Base-by-base conservation (phyloP, 1,140 invertebrate genomes). In the Drosophila sproati region DNA sequence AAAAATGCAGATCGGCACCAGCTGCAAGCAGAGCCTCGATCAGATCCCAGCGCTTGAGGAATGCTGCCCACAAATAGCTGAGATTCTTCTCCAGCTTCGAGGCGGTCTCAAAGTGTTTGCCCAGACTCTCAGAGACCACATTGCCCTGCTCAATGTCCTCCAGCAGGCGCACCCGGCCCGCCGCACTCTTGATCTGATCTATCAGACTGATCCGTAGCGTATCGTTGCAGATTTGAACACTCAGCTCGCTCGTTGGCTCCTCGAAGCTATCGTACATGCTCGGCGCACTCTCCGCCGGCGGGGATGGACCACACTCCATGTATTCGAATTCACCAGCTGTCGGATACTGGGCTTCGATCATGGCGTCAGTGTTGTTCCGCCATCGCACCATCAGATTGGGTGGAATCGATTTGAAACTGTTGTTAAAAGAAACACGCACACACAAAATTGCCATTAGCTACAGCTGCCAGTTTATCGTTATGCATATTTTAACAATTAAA, bases 211-310 rank as follows among this genome's bases (percentile, higher is more conserved):
- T 95, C 80, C 94, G 94, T 34, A 97, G 94, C n/a, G 95, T 95
- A 63, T 96, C 96, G 70, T 94, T 94, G 91, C 95, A 96, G 62
- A 97, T 95, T 77, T 95, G 95, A 61, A 96, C 94, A 75, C 95
- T 95, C 72, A 96, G 93, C 64, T 96, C 96, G 66, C 94, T 94
- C 7, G 94, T 94, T 5, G 95, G 95, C 82, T 95, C 95, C 79
- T 96, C 95, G 87, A 95, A 95, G 93, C 95, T 96, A 83, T 96
- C 94, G 93, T 96, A 96, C 93, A 96, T 95, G 48, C 93, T 93
- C 70, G 95, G 95, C 5, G 95, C 95, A 83, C 95, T 95, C 91
- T 96, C 96, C 48, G 95, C 94, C 73, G 95, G 95, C 7, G 95
- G 95, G 12, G 95, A 95, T 41, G 95, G 95, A 34, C 95, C 95